Conservation (phyloP, 2,113 vertebrate species). For the Anseranas semipalmata region DNA sequence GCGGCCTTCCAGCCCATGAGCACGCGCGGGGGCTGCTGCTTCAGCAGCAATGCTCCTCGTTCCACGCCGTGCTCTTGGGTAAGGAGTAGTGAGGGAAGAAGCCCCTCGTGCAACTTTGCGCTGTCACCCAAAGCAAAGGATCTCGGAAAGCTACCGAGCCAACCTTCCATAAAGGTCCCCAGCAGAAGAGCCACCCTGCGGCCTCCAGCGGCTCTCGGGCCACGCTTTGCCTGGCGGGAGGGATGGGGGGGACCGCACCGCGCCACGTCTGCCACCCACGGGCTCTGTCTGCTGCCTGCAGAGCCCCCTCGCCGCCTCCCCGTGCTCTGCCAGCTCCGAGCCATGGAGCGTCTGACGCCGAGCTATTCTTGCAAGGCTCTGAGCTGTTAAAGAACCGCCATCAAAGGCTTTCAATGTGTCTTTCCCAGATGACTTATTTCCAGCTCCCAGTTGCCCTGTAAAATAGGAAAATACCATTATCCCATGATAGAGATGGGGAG, state of each 20-base stretch:
- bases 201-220: not conserved
- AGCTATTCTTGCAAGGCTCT: not conserved
- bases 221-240: not conserved
- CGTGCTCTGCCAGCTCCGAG: not conserved
- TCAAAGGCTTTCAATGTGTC: not conserved
- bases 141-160: not conserved
- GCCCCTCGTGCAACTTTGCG: accelerated
- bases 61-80: accelerated
- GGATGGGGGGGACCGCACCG: not conserved
- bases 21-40: not conserved
- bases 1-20: not conserved
- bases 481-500: not conserved
- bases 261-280: not conserved
- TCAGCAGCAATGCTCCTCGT: accelerated
- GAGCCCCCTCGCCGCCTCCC: not conserved
- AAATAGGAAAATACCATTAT: not conserved
- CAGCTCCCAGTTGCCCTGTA: not conserved
- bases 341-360: accelerated
- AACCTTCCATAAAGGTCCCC: not conserved
- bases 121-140: not conserved
- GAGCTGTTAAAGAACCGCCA: not conserved
- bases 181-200: not conserved
- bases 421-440: not conserved
- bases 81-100: not conserved
- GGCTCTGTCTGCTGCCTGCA: not conserved